Evolutionary conservation across 2,888 invertebrate species (phyloP), one percentile per base, ranked within the genome.

Genomic region (Hydraecia micacea): DNA sequence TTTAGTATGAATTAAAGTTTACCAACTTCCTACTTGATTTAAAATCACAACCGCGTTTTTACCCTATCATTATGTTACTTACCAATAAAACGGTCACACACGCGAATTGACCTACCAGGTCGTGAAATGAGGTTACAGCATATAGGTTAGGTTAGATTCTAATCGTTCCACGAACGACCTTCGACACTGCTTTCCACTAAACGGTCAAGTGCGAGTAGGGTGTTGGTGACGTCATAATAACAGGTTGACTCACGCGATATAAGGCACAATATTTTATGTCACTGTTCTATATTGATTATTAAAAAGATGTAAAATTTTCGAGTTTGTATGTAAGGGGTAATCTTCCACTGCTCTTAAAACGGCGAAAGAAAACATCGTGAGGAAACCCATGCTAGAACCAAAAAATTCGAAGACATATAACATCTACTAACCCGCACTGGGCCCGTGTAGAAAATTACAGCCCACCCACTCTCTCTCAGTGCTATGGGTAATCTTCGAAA

Each of bases 51-150:
- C 6, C 9, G 36, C n/a, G 46, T 18, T 65, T 67, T 52, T 65
- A 62, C 32, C 25, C 60, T 36, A 52, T 32, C 55, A 67, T 49
- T 71, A 46, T 66, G 49, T 67, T 42, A 69, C 39, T 21, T 39
- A 63, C 39, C 18, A 18, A 75, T 28, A 74, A 11, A 85, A 67
- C 58, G 1, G 58, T 28, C 60, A 65, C 87, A 89, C 91, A 93
- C 91, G 92, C 93, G 80, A 91, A 75, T 79, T 85, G 84, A 89
- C 91, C 90, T 25, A 76, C 84, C 84, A 88, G 93, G 92, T 93
- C 92, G 90, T 83, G 81, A 77, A 86, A 91, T 82, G 89, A 88
- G 91, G 91, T 84, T 89, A 84, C 60, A 68, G 78, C 52, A 89
- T 89, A 87, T 89, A 88, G 91, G 91, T 89, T 85, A 88, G 85